Evolutionary conservation across 53 echinoderm and acorn worm genomes (phyloP).

Genomic region (Patiria pectinifera): DNA sequence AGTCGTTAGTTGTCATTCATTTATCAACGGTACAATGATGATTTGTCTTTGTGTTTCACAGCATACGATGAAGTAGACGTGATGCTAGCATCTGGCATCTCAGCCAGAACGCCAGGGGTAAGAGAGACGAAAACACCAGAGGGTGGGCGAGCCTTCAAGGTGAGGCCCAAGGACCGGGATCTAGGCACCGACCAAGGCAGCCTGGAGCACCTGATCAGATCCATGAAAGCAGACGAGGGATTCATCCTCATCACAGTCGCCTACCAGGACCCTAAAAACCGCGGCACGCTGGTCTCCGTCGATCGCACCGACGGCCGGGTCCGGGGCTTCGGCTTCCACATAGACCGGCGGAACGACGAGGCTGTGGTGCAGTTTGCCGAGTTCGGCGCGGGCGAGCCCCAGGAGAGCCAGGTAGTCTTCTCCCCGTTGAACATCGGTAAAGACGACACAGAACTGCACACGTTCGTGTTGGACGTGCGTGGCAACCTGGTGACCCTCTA

Average conservation of each 20-base stretch:
- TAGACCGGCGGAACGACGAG: constrained; percentile 68
- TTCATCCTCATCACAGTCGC: constrained; percentile 73
- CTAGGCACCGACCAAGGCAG: constrained; percentile 66
- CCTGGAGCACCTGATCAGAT: constrained; percentile 64
- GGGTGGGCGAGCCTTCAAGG: constrained; percentile 73
- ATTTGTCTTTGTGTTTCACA: not conserved
- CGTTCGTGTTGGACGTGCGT: constrained; percentile 73
- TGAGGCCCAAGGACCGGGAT: constrained; percentile 80
- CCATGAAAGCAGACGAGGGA: constrained; percentile 69
- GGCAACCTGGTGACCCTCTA: constrained; percentile 76
- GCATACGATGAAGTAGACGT: constrained; percentile 73
- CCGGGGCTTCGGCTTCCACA: constrained; percentile 74
- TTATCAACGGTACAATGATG: not conserved
- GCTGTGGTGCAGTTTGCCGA: constrained; percentile 71
- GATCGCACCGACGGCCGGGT: constrained; percentile 43
- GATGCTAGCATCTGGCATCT: constrained; percentile 80
- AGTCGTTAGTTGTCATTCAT: no score
- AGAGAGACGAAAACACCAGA: constrained; percentile 77
- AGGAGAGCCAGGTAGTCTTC: constrained; percentile 54
- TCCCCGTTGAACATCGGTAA: constrained; percentile 41
- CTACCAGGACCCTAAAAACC: constrained; percentile 70
- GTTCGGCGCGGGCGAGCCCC: constrained; percentile 23
- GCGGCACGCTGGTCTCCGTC: constrained; percentile 78
- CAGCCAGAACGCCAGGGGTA: constrained; percentile 74
- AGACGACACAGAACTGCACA: constrained; percentile 67